Conservation (phyloP, 2,113 vertebrate genomes). For the Pachypanchax playfairii region DNA sequence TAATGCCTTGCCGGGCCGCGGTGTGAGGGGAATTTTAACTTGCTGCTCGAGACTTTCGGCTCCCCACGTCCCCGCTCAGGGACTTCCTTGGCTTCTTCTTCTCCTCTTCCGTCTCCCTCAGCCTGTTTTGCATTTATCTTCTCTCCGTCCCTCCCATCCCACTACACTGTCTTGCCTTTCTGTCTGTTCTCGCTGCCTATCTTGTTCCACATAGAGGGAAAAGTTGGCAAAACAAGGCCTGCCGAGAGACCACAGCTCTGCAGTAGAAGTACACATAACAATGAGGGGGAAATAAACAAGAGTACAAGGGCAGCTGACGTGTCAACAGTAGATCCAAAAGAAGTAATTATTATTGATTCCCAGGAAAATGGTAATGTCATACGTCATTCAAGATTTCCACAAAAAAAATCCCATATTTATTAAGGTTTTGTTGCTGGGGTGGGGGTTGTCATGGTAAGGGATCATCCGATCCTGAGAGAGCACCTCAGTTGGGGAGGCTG, state of each 20-base stretch:
- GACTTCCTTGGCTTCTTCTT: slow-evolving; percentile 44
- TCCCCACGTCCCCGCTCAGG: slow-evolving; percentile 54
- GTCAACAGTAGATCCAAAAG: not conserved
- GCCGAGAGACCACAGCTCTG: slow-evolving; percentile 27
- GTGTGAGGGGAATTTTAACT: slow-evolving; percentile 46
- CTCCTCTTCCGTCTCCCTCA: slow-evolving; percentile 36
- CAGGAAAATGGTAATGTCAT: not conserved
- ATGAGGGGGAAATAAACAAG: not conserved
- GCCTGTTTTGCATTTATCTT: slow-evolving; percentile 65
- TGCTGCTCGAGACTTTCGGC: slow-evolving; percentile 14
- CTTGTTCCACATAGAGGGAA: slow-evolving; percentile 32
- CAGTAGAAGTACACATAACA: slow-evolving; percentile 17
- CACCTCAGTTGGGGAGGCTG: not conserved
- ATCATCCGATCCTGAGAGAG: slow-evolving; percentile 13
- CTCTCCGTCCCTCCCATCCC: slow-evolving; percentile 49
- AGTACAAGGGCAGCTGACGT: not conserved
- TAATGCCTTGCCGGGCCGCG: slow-evolving; percentile 29
- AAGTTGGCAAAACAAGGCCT: slow-evolving; percentile 48
- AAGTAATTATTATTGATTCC: slow-evolving; percentile 19
- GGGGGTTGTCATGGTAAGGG: not conserved
- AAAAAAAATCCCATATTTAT: slow-evolving; percentile 3
- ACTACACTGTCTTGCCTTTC: slow-evolving; percentile 36
- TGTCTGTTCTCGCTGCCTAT: slow-evolving; percentile 37
- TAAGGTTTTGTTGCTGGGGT: not conserved
- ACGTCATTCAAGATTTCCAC: not conserved